A percentile compares a stretch with the other conserved stretches of the same genome.
phyloP scores from a whole-genome alignment of 1,140 invertebrate species.

The Macrotrachela quadricornifera region DNA sequence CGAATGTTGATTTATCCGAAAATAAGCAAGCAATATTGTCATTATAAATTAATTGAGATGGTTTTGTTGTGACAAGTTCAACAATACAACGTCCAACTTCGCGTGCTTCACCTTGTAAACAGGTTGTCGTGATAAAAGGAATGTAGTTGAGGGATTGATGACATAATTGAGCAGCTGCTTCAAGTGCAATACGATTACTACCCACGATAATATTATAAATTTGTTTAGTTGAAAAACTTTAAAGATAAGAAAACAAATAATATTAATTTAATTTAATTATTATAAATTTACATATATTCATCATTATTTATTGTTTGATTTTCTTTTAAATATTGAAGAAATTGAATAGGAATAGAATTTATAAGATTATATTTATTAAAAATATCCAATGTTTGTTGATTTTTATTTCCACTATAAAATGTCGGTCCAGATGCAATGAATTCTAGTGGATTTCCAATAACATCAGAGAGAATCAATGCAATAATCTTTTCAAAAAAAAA shows the following conservation, averaged over 20 bases:
- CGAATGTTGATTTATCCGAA: too few species aligned
- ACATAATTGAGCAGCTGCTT: slow-evolving; percentile 38
- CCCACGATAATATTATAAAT: slow-evolving; percentile 52
- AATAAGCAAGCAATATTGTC: too few species aligned
- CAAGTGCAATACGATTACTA: slow-evolving; percentile 50
- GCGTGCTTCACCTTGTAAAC: slow-evolving; percentile 47
- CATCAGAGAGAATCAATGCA: slow-evolving; percentile 70
- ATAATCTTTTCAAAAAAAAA: slow-evolving; percentile 31
- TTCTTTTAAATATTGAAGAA: background rate
- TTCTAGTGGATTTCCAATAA: slow-evolving; percentile 66
- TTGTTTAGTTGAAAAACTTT: slow-evolving; percentile 7
- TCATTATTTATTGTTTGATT: background rate
- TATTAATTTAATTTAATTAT: too few species aligned
- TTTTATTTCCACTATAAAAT: slow-evolving; percentile 18
- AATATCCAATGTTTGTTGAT: slow-evolving; percentile 35
- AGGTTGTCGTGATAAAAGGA: slow-evolving; percentile 42
- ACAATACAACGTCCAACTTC: slow-evolving; percentile 33
- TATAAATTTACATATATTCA: background rate
- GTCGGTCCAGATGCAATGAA: slow-evolving; percentile 88
- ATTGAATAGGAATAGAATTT: background rate
- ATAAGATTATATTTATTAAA: slow-evolving; percentile 40
- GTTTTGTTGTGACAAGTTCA: slow-evolving; percentile 17
- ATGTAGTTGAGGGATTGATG: slow-evolving; percentile 28
- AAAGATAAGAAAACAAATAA: too few species aligned
- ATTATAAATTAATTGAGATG: too few species aligned